Base-by-base conservation (phyloP, 2,113 vertebrate species). In the Proteles cristata region DNA sequence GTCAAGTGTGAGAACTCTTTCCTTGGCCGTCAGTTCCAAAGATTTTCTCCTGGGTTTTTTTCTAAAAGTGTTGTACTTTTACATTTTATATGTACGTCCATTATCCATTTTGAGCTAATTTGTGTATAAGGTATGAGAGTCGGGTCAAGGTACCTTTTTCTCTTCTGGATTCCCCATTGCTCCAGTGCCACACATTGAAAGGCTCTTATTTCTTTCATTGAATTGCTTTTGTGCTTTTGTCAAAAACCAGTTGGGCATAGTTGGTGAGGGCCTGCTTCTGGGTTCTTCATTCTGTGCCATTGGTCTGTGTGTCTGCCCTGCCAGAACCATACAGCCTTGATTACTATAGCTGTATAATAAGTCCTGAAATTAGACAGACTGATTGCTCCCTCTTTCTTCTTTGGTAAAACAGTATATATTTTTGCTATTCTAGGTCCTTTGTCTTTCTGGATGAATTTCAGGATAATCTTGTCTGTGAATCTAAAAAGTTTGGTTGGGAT, bases 131-230 rank as follows among this genome's bases (percentile, higher is more conserved):
- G 0, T 5, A 14, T 7, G 21, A 63, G 88, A 0, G n/a, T 4
- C 1, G 4, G 11, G 50, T 9, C 15, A 21, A 61, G 14, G 50
- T 6, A 6, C 48, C 4, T 4, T 5, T 16, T 0, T 1, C 61
- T 35, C 43, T 5, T 12, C 6, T 11, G 53, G 16, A n/a, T 10
- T 14, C 35, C 55, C 33, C 2, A 3, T 16, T 19, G 65, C 16
- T 15, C 39, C 3, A 0, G 28, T 0, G 55, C 23, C 12, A 1
- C 1, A 1, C 9, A 16, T 12, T 9, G 26, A 7, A 12, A 43
- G 45, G 31, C 87, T 2, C 11, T 1, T 1, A 0, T 21, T 11
- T n/a, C 16, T 39, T 6, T 11, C 2, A 4, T 5, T 19, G 45
- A 15, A 11, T 17, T n/a, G 43, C 28, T 17, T 73, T 21, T 17